Evolutionary conservation across 2,888 invertebrate genomes (phyloP).

Genomic region (Anticlea derivata): DNA sequence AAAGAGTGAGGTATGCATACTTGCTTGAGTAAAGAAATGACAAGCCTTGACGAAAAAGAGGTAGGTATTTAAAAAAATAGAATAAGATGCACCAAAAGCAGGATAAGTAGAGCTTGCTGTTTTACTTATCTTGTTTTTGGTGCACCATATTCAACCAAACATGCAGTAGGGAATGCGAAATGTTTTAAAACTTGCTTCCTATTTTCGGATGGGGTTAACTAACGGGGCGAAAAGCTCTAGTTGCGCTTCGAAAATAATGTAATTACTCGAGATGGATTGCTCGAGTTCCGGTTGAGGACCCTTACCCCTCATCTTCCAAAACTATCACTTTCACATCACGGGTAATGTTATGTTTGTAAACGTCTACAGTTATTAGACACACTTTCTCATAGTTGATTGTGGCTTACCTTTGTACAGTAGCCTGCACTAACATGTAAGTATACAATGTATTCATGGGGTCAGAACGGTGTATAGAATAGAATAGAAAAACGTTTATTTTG

Average conservation of each 20-base stretch:
- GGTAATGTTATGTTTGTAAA: constrained; percentile 18
- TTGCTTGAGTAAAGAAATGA: too few species aligned
- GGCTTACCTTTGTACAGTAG: too few species aligned
- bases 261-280: constrained; percentile 70
- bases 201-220: constrained; percentile 40
- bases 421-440: too few species aligned
- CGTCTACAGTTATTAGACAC: constrained; percentile 9
- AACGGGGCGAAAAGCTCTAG: constrained; percentile 49
- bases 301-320: constrained; percentile 23
- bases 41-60: too few species aligned
- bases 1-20: too few species aligned
- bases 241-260: constrained; percentile 58
- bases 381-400: not conserved
- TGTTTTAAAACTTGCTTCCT: constrained; percentile 29
- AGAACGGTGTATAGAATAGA: too few species aligned
- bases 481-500: too few species aligned
- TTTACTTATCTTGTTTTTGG: too few species aligned
- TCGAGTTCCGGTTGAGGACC: constrained; percentile 46
- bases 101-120: too few species aligned
- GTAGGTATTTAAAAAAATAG: too few species aligned
- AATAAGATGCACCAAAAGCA: too few species aligned
- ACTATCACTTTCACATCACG: constrained; percentile 29
- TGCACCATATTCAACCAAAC: not conserved
- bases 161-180: not conserved
- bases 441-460: too few species aligned